These are phyloP conservation scores for Aurelia aurita DNA, from an alignment of 30 jellyfish, hydroid and myxozoan species.

Conservation along the genomic window DNA sequence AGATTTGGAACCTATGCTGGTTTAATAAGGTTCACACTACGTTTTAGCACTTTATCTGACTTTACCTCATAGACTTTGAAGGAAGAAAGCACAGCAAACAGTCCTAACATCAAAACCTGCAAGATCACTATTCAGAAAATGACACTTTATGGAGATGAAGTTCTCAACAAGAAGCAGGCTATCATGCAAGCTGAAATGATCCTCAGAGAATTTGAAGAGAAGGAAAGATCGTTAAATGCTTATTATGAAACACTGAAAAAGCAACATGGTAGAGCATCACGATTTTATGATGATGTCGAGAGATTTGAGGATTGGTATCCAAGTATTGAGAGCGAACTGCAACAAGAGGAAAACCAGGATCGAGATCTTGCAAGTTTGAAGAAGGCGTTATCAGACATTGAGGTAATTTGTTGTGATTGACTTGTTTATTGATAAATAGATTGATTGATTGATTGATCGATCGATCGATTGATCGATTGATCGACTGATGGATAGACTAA, in stretches of 20 bases:
- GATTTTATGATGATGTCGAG: constrained; percentile 72
- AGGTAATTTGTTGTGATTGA: constrained; percentile 38
- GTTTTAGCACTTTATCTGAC: too few species aligned
- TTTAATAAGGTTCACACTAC: too few species aligned
- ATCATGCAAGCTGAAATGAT: constrained; percentile 71
- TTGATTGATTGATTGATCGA: too few species aligned
- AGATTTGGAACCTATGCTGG: too few species aligned
- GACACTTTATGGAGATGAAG: constrained; percentile 42
- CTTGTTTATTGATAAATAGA: too few species aligned
- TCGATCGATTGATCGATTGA: too few species aligned
- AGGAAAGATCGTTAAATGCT: constrained; percentile 45
- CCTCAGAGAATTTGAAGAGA: constrained; percentile 61
- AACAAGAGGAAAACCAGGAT: constrained; percentile 46
- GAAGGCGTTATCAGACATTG: constrained; percentile 50
- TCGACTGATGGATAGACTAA: too few species aligned
- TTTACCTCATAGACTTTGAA: constrained; percentile 61
- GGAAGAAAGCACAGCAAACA: constrained; percentile 28
- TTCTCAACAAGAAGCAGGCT: constrained; percentile 76
- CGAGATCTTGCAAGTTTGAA: constrained; percentile 54
- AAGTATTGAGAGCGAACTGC: constrained; percentile 37
- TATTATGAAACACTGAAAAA: constrained; percentile 28
- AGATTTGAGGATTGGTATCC: constrained; percentile 85
- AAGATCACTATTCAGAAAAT: constrained; percentile 60
- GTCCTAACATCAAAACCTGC: constrained; percentile 27
- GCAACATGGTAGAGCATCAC: constrained; percentile 55